Base-by-base conservation (phyloP, 2,888 invertebrate genomes). In the Lochmaea crataegi region DNA sequence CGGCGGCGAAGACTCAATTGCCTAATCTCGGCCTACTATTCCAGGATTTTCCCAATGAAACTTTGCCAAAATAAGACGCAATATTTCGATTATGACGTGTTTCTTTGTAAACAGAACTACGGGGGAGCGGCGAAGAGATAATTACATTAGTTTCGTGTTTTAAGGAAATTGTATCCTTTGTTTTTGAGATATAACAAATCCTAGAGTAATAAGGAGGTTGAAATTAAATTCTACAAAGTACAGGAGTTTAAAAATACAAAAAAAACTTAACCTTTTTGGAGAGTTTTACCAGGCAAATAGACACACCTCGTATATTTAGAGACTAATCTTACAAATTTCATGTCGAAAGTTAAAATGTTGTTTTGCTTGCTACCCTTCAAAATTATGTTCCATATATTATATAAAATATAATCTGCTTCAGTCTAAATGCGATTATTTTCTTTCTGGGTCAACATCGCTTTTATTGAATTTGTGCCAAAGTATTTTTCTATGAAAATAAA, bases 41-140 rank as follows among this genome's bases (percentile, higher is more conserved):
- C 57, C 41, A 67, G 38, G n/a, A 67, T 67, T 63, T 61, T 68
- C 56, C 58, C 61, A 41, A 61, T 42, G 41, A 61, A 42, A 10
- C 16, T 61, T 41, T 61, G 61, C 61, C 61, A 63, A 63, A 42
- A 63, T 42, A 42, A 63, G 18, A 63, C 38, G 42, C 53, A 53
- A 53, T 53, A 16, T 53, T 53, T 53, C 16, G 53, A 18, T 45
- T 18, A 53, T 18, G 18, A 16, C 1, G 53, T 18, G 53, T 9
- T 18, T 9, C 3, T 18, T 16, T 18, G 9, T 53, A 7, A 53
- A 53, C 53, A 18, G 16, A 53, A 53, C 18, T 53, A 53, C 53
- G 16, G 18, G 18, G 53, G 18, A 18, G 53, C 18, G 16, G 9
- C 16, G 10, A 53, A 53, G 1, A 16, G 53, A 18, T 53, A 18